These are phyloP conservation scores for Luperina nickerlii DNA, from an alignment of 2,888 invertebrate species.

Conservation along the genomic window DNA sequence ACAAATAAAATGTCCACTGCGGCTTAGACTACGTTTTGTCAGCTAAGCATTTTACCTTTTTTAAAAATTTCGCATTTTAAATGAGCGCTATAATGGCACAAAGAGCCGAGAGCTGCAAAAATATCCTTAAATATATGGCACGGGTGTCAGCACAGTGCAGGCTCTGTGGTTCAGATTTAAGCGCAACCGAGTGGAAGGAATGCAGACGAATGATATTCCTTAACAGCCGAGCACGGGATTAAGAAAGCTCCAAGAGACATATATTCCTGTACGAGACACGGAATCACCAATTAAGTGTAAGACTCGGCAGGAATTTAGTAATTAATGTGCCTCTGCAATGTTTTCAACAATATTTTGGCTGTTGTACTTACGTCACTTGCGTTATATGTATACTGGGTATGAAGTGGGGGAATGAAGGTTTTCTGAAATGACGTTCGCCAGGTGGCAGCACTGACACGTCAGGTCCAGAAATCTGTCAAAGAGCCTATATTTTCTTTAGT, in stretches of 20 bases:
- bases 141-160: conserved; percentile 62
- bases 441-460: no score
- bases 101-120: conserved; percentile 55
- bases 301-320: conserved; percentile 57
- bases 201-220: conserved; percentile 74
- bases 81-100: conserved; percentile 49
- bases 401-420: conserved; percentile 4
- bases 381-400: conserved; percentile 6
- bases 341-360: conserved; percentile 49
- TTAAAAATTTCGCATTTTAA: conserved; percentile 23
- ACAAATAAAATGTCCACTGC: conserved; percentile 16
- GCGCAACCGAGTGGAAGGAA: conserved; percentile 70
- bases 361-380: conserved; percentile 20
- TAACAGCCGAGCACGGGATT: conserved; percentile 64
- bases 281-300: conserved; percentile 70
- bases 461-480: no score
- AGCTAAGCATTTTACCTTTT: conserved; percentile 36
- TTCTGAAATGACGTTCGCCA: no score
- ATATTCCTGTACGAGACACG: conserved; percentile 65
- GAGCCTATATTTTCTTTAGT: no score
- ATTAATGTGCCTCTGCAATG: conserved; percentile 59
- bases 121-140: conserved; percentile 66
- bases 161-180: conserved; percentile 69
- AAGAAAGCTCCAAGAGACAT: conserved; percentile 68
- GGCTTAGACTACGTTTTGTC: neutral